phyloP scores from a whole-genome alignment of 35 echinoderm and acorn worm genomes.

The Ophioderma brevispina region DNA sequence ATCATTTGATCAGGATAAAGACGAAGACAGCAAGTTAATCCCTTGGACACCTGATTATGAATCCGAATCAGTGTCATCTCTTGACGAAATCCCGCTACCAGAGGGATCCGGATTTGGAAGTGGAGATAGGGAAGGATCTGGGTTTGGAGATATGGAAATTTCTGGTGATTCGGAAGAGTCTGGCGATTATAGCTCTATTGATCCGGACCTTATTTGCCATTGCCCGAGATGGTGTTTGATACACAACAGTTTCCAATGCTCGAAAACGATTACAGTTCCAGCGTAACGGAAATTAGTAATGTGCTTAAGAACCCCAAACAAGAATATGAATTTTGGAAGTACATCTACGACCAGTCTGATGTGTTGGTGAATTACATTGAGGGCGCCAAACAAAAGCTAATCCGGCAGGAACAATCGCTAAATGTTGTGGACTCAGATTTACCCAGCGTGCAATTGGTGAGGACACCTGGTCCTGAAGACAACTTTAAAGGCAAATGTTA shows the following conservation, averaged over 20 bases:
- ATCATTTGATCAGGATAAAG: background rate
- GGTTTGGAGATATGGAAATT: background rate
- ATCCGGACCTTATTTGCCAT: background rate
- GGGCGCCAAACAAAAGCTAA: background rate
- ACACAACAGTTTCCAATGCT: background rate
- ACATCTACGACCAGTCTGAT: background rate
- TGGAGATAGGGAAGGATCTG: background rate
- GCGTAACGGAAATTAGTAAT: slow-evolving; percentile 3
- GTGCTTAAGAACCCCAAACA: background rate
- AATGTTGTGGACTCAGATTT: background rate
- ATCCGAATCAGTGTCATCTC: background rate
- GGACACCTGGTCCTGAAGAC: background rate
- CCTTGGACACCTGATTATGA: background rate
- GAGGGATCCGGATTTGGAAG: background rate
- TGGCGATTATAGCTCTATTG: background rate
- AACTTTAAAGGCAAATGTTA: background rate
- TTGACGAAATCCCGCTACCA: background rate
- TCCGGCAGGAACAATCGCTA: background rate
- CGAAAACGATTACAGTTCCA: background rate
- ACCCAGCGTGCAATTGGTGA: background rate
- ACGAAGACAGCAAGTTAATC: background rate
- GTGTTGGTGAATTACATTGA: background rate
- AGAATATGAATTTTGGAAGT: background rate
- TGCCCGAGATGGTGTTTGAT: background rate
- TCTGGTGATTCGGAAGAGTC: background rate